A percentile compares a stretch with the other conserved stretches of the same genome.
These are phyloP conservation scores for Ichneumoninae sp. DNA, from an alignment of 2,888 invertebrate species.

Conservation along the genomic window DNA sequence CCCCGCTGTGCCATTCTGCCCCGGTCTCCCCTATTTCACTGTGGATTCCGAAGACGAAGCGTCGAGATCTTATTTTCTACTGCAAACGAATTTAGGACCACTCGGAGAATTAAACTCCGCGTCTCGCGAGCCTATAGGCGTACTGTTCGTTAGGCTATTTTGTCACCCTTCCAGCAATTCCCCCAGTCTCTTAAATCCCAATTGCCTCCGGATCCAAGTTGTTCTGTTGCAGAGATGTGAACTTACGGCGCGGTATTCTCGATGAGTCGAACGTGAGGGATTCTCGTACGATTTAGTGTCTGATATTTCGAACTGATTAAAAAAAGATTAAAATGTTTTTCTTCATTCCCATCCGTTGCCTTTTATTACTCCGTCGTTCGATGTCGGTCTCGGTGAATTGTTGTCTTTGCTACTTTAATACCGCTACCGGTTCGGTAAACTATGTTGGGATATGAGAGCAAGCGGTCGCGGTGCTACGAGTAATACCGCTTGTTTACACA, in stretches of 20 bases:
- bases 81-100: constrained; percentile 64
- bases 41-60: constrained; percentile 65
- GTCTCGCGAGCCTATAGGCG: constrained; percentile 38
- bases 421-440: neutral
- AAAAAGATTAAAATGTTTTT: neutral
- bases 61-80: constrained; percentile 69
- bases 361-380: neutral
- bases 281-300: constrained; percentile 4
- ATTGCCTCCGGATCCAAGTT: constrained; percentile 4
- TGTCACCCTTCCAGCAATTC: constrained; percentile 75
- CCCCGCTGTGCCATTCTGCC: no score
- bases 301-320: constrained; percentile 4
- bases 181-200: constrained; percentile 31
- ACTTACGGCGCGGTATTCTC: neutral
- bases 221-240: neutral
- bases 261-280: constrained; percentile 32
- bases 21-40: no score
- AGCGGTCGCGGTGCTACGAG: neutral
- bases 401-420: neutral
- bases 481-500: constrained; percentile 34
- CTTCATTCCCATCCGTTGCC: neutral
- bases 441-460: neutral
- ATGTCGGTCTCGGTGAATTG: neutral
- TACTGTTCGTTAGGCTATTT: constrained; percentile 81
- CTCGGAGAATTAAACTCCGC: neutral